A percentile compares a stretch with the other conserved stretches of the same genome.
Conservation (phyloP, 2,888 invertebrate genomes). For the Zonitis immaculata region DNA sequence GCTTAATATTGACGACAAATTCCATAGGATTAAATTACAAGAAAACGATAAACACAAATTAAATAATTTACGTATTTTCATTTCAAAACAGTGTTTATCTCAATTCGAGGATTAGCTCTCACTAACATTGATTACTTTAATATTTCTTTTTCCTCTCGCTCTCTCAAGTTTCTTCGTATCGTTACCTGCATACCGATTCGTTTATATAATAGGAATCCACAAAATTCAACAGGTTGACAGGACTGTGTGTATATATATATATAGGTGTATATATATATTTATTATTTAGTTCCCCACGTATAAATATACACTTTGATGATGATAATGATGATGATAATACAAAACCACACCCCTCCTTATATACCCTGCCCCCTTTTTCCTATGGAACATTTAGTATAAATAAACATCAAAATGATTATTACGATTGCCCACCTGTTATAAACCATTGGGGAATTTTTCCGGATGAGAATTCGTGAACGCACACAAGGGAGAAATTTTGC, state of each 20-base stretch:
- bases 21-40: conserved; percentile 28
- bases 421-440: not conserved
- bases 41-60: conserved; percentile 36
- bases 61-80: conserved; percentile 33
- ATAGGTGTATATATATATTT: no score
- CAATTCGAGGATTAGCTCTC: conserved; percentile 34
- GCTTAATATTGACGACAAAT: conserved; percentile 22
- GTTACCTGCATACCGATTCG: conserved; percentile 14
- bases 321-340: not conserved
- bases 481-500: not conserved
- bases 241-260: no score
- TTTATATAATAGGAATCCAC: conserved; percentile 13
- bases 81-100: conserved; percentile 35
- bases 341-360: not conserved
- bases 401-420: not conserved
- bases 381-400: not conserved
- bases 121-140: conserved; percentile 29
- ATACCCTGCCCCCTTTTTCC: no score
- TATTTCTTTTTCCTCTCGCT: conserved; percentile 22
- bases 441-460: not conserved
- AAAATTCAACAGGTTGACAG: conserved; percentile 44
- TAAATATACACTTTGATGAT: not conserved
- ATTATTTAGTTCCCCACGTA: conserved; percentile 32
- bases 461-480: not conserved
- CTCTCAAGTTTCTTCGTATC: no score